These are phyloP conservation scores for Alces alces DNA, from an alignment of 2,113 vertebrate species.

Conservation along the genomic window DNA sequence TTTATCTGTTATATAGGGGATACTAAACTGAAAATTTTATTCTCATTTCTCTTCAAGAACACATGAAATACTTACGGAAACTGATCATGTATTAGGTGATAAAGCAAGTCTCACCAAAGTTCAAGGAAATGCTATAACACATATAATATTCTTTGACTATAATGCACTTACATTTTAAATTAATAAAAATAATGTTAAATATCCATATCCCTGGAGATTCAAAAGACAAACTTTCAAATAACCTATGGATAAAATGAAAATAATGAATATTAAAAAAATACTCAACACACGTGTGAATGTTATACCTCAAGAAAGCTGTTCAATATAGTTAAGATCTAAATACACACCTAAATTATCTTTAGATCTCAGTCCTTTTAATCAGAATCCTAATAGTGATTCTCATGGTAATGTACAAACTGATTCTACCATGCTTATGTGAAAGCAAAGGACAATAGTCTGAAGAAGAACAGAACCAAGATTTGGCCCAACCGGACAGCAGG, in stretches of 20 bases:
- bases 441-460: background rate
- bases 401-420: background rate
- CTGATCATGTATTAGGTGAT: background rate
- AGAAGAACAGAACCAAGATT: background rate
- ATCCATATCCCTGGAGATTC: background rate
- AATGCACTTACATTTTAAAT: background rate
- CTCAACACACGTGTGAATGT: background rate
- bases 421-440: background rate
- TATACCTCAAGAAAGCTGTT: background rate
- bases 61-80: background rate
- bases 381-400: background rate
- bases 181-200: background rate
- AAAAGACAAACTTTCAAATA: background rate
- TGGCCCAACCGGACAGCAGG: background rate
- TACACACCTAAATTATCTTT: background rate
- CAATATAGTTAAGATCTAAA: background rate
- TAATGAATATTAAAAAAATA: background rate
- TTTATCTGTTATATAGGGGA: background rate
- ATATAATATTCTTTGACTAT: background rate
- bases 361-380: background rate
- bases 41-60: background rate
- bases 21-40: background rate
- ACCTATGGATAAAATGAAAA: background rate
- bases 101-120: background rate
- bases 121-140: background rate